Conservation (phyloP, 2,113 vertebrate genomes). For the Cricetomys ansorgei region DNA sequence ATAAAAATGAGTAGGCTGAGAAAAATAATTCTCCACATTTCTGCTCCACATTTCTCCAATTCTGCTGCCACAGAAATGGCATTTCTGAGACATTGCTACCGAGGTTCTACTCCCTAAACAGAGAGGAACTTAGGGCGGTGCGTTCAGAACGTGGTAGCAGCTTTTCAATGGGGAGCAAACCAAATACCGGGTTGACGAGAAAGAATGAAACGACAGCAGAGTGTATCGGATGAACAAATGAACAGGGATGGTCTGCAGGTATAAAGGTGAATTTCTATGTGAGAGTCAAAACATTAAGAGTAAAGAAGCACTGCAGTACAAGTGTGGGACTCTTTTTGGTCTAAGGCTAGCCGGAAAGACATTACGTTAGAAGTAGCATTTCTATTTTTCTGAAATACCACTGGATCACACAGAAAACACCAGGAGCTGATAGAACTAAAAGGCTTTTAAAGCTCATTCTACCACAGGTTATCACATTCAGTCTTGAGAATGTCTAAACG, state of each 20-base stretch:
- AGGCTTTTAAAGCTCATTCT: not conserved
- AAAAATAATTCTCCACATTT: not conserved
- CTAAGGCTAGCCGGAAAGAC: not conserved
- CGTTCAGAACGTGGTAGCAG: not conserved
- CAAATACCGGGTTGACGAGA: conserved; percentile 12
- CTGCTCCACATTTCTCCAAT: too few relatives aligned
- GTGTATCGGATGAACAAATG: not conserved
- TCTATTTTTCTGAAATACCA: not conserved
- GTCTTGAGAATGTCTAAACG: not conserved
- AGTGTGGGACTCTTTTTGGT: not conserved
- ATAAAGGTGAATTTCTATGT: not conserved
- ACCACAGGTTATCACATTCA: not conserved
- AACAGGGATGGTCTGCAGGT: not conserved
- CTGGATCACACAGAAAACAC: not conserved
- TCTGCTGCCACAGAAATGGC: not conserved
- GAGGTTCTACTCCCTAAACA: not conserved
- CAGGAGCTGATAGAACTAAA: not conserved
- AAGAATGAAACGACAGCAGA: not conserved
- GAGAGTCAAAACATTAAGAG: not conserved
- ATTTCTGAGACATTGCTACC: conserved; percentile 29
- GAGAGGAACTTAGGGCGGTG: not conserved
- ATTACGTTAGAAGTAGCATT: not conserved
- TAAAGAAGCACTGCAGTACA: not conserved
- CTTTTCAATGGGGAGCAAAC: not conserved
- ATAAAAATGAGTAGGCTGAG: not conserved